Base-by-base conservation (phyloP, 2,888 invertebrate species). In the Siphlonurus alternatus region DNA sequence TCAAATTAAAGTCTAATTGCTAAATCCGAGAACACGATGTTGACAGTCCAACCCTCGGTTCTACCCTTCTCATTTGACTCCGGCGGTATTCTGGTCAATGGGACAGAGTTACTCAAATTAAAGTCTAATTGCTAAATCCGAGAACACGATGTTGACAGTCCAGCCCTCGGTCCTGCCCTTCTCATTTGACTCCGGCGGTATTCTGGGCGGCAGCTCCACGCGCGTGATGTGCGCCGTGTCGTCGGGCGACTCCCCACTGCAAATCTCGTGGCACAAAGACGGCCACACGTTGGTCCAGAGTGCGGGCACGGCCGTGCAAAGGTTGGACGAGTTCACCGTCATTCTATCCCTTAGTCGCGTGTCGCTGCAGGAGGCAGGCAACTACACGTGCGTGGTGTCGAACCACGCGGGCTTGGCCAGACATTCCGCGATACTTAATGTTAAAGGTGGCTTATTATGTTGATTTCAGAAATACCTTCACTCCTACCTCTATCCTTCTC, bases 301-400 rank as follows among this genome's bases (percentile, higher is more conserved):
- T 25, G 61, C 64, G 62, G 53, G 24, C 65, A 65, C 61, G 53
- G 71, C 63, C 66, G 66, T 66, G 64, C 67, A 18, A 76, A 77
- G 68, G 38, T 67, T 73, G 56, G 79, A 80, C 71, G 79, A 79
- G 67, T 76, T 75, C 63, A 78, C 79, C 15, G 73, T 77, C 64
- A 77, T 79, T 67, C 71, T 80, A 59, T 78, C 78, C 1, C 71
- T 79, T 67, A 74, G 76, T 63, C 76, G 76, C 66, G 73, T 78
- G 24, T 75, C 75, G 23, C 74, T 79, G 51, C 71, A 73, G 54
- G 72, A 73, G 67, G 68, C 66, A 22, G 84, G 84, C 69, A 78
- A 76, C 68, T 84, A 83, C 72, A 77, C 79, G 67, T 84, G 83
- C 72, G 74, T 76, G 69, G 83, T 80, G 67, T 75, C 75, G 70